A percentile compares a stretch with the other conserved stretches of the same genome.
Conservation (phyloP, 2,113 vertebrate genomes). For the Chionomys nivalis region DNA sequence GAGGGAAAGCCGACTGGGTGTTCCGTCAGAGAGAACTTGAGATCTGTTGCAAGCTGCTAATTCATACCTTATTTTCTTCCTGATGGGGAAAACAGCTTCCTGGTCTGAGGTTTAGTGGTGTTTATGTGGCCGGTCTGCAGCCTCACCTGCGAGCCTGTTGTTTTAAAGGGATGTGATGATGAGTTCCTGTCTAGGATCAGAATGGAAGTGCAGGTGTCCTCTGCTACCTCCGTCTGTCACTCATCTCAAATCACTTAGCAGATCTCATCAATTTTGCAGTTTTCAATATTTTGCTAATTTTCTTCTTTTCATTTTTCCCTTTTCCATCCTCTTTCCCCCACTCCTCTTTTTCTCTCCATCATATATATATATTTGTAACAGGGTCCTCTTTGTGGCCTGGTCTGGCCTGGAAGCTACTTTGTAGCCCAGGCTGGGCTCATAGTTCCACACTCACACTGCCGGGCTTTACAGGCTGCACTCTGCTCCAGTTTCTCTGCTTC, state of each 20-base stretch:
- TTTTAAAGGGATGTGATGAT: not conserved
- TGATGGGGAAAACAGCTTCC: slow-evolving; percentile 68
- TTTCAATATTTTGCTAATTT: not conserved
- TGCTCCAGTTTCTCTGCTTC: not conserved
- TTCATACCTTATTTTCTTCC: slow-evolving; percentile 75
- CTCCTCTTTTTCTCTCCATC: rapidly evolving
- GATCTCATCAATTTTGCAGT: not conserved
- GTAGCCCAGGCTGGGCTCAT: not conserved
- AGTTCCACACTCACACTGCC: too few species aligned
- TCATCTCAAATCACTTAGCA: not conserved
- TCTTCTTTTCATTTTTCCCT: not conserved
- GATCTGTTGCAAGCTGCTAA: slow-evolving; percentile 70
- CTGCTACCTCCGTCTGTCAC: not conserved
- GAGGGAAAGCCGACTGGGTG: slow-evolving; percentile 54
- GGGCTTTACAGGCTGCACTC: too few species aligned
- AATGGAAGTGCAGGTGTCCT: not conserved
- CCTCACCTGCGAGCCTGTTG: not conserved
- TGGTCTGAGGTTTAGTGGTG: slow-evolving; percentile 65
- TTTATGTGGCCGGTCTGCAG: slow-evolving; percentile 70
- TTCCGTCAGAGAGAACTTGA: slow-evolving; percentile 19
- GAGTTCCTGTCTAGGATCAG: not conserved
- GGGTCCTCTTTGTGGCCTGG: not conserved
- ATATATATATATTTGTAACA: not conserved
- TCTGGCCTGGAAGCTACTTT: not conserved
- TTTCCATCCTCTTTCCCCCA: not conserved